Base-by-base conservation (phyloP, 2,113 vertebrate genomes). In the Falcunculus frontatus region DNA sequence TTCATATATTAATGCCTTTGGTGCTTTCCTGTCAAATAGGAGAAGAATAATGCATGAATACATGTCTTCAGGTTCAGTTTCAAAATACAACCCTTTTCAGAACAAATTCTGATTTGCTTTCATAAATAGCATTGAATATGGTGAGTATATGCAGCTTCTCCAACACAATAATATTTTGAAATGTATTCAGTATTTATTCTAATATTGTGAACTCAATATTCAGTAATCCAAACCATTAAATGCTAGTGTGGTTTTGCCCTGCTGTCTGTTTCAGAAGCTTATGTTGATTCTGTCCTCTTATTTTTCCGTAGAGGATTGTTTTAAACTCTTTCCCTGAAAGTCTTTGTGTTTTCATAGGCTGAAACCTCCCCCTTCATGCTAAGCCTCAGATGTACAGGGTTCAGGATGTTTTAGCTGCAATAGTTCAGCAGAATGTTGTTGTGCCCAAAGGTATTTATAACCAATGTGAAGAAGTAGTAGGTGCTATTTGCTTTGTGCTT, bases 41-140 rank as follows among this genome's bases (percentile, higher is more conserved):
- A 88, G 35, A 77, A 64, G 20, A 93, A 78, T 75, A 77, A 87
- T 82, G 35, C 56, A 70, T 87, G 56, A 89, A 84, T 75, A 35
- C 17, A 7, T 55, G 53, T 84, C 62, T 89, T 47, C 9, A n/a
- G 44, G 27, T 89, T 84, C 39, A 47, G 46, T 59, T 89, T 72
- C 32, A 56, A 52, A 68, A 59, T 37, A 75, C 22, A 82, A 52
- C 23, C 1, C 0, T 78, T 85, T 83, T 47, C 53, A 76, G 83
- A 91, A 78, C 44, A 84, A 46, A 46, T 65, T 64, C 56, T 50
- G 56, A 72, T 93, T 82, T 84, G 73, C 33, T 87, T 84, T 96
- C 47, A 27, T 73, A 67, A 87, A 29, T 33, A 42, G 4, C 17
- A 39, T 63, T 74, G 80, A 50, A 50, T 53, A 27, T 14, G 4